Base-by-base conservation (phyloP, 2,113 vertebrate genomes). In the Gnathonemus echidnorhynchus region DNA sequence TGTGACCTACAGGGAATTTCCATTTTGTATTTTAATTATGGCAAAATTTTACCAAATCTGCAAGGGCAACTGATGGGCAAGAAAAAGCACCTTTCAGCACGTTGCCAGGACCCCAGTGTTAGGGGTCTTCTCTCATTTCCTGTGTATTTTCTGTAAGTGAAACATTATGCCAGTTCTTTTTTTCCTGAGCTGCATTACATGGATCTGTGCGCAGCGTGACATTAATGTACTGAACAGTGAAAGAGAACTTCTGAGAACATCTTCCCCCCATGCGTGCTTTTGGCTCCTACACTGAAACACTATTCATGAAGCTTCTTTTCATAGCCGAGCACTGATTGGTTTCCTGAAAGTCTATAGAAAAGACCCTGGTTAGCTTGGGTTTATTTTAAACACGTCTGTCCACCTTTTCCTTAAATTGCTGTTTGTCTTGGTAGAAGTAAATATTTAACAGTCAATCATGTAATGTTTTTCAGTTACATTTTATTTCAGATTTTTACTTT, bases 331-430 rank as follows among this genome's bases (percentile, higher is more conserved):
- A 46, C 70, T 86, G 52, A 90, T 53, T 90, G 74, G 35, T 24
- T 84, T 83, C 77, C 35, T 86, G 53, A 83, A 52, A 45, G 70
- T 84, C 49, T 86, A 45, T 90, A 86, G 89, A 86, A 90, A 53
- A 62, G 62, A 27, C 50, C 49, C 84, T 45, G 89, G 80, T 48
- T 90, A 53, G 52, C 89, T 48, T 49, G n/a, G 89, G 85, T 86
- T 90, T 90, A 62, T 86, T 86, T 87, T 70, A 87, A 49, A 87
- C 58, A 74, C 49, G 85, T n/a, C 56, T 62, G 58, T 83, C 89
- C 84, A 62, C 84, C 89, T 87, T 53, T 87, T 62, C 39, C 42
- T 42, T 70, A 85, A 90, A 90, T 53, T 49, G 13, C 53, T 58
- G 50, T 74, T 62, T 87, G 85, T 87, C 56, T 87, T 87, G 15